These are phyloP conservation scores for Philopotamus ludificatus DNA, from an alignment of 1,140 invertebrate species.

Conservation along the genomic window DNA sequence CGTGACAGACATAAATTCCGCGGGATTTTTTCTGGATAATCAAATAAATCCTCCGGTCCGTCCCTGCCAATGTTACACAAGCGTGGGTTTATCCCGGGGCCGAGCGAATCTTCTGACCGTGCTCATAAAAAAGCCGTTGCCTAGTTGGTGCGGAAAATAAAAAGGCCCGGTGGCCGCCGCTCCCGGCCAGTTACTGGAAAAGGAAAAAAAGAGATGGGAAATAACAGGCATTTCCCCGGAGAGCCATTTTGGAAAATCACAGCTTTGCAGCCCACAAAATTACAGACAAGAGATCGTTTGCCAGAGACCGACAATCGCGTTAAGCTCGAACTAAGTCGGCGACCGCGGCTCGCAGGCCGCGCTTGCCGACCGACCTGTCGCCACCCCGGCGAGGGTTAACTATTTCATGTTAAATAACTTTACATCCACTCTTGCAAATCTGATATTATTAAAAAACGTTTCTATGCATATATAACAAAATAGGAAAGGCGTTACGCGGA, in stretches of 20 bases:
- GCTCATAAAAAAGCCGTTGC: constrained; percentile 24
- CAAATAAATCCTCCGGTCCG: constrained; percentile 30
- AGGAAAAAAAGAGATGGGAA: constrained; percentile 12
- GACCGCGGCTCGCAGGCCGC: background rate
- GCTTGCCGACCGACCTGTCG: too few species aligned
- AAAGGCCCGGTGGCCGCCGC: constrained; percentile 12
- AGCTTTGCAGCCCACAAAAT: constrained; percentile 41
- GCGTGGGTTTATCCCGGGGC: constrained; percentile 6
- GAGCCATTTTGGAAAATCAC: constrained; percentile 40
- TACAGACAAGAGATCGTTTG: constrained; percentile 39
- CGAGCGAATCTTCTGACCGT: constrained; percentile 15
- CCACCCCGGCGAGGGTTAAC: too few species aligned
- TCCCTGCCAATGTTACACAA: constrained; percentile 20
- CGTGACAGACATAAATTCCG: constrained; percentile 33
- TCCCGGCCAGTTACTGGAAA: constrained; percentile 22
- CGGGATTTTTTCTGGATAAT: constrained; percentile 30
- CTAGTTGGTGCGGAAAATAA: constrained; percentile 23
- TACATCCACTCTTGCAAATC: too few species aligned
- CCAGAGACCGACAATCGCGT: constrained; percentile 29
- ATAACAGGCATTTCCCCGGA: constrained; percentile 38
- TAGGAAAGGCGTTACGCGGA: too few species aligned
- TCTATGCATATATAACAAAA: too few species aligned
- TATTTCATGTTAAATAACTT: too few species aligned
- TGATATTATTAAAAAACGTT: too few species aligned
- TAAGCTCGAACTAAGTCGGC: constrained; percentile 32